Percentiles rank a stretch among this genome's conserved stretches.
phyloP scores from a whole-genome alignment of 2,113 vertebrate species.

The Brachypodius melanocephalos region DNA sequence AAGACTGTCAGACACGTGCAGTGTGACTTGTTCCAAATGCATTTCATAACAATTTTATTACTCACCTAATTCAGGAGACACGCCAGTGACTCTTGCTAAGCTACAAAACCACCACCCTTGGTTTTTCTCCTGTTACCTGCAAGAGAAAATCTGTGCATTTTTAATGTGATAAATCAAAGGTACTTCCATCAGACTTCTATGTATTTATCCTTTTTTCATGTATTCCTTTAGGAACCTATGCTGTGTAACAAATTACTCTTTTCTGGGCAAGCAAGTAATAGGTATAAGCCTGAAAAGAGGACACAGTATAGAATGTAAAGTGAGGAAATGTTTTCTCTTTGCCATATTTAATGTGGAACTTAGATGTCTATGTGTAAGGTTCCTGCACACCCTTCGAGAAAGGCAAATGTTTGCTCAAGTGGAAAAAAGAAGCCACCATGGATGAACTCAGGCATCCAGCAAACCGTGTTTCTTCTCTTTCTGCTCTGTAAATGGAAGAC shows the following conservation, averaged over 20 bases:
- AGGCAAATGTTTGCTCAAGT: background rate
- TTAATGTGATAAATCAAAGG: slow-evolving; percentile 9
- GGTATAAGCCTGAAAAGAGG: background rate
- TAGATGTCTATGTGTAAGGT: background rate
- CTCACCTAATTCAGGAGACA: background rate
- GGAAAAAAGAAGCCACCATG: background rate
- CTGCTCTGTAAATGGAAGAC: background rate
- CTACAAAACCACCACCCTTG: background rate
- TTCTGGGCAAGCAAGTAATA: background rate
- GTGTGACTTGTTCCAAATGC: background rate
- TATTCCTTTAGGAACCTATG: background rate
- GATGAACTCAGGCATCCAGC: background rate
- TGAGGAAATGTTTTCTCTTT: background rate
- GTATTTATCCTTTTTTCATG: background rate
- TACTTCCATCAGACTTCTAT: background rate
- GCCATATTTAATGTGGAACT: background rate
- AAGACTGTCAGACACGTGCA: background rate
- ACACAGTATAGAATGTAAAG: background rate
- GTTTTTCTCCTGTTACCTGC: background rate
- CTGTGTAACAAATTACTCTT: background rate
- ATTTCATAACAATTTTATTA: slow-evolving; percentile 24
- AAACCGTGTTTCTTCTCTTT: background rate
- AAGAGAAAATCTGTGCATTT: background rate
- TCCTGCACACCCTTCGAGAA: background rate
- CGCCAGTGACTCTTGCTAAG: background rate